phyloP scores from a whole-genome alignment of 2,797 vertebrate genomes.

The Liasis olivaceus region DNA sequence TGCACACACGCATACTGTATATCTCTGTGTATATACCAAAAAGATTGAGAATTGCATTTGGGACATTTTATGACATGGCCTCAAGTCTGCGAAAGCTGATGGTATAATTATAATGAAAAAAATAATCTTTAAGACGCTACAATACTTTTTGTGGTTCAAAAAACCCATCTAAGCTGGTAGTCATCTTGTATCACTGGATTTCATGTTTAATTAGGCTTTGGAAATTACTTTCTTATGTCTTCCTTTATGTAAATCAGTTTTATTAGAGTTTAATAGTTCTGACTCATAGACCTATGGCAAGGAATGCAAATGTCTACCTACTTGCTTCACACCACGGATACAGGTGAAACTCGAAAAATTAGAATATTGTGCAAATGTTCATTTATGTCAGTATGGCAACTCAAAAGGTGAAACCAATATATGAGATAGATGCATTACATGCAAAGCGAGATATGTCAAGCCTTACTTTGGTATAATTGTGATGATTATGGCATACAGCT shows the following conservation, averaged over 20 bases:
- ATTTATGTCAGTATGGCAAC: no score
- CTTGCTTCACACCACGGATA: neutral
- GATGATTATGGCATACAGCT: no score
- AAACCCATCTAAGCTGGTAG: neutral
- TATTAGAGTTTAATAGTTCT: neutral
- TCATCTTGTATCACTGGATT: neutral
- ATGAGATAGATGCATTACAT: no score
- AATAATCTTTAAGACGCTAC: neutral
- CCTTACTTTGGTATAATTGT: no score
- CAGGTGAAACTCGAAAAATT: no score
- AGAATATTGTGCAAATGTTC: no score
- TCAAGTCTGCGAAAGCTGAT: neutral
- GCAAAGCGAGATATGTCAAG: no score
- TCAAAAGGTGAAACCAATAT: no score
- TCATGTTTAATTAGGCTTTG: neutral
- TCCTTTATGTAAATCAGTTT: neutral
- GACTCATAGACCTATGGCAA: neutral
- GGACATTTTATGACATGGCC: neutral
- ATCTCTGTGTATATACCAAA: neutral
- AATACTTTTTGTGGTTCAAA: neutral
- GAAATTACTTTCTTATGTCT: neutral
- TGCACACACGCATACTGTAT: neutral
- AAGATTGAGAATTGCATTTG: neutral
- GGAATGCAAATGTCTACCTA: neutral
- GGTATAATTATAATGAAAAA: neutral